Evolutionary conservation across 2,888 invertebrate species (phyloP), one percentile per base, ranked within the genome.

Genomic region (Salpingus planirostris): DNA sequence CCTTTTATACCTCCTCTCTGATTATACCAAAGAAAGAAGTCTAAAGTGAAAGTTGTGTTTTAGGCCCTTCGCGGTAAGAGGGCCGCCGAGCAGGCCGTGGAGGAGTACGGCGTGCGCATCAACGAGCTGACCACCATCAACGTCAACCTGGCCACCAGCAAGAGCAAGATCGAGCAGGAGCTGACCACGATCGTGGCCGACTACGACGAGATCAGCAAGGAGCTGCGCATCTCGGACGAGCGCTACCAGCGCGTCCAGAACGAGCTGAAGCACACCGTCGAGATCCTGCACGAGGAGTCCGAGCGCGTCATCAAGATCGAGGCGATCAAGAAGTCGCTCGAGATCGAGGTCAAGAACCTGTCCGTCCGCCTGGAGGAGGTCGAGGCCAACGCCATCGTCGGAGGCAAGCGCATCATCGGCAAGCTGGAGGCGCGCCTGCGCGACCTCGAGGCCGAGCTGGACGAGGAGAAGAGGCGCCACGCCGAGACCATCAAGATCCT

Each of bases 181-280:
- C 72, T 95, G 57, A 70, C 79, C 31, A 83, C 86, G 52, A 78
- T 97, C 54, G 88, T 93, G 50, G 80, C 89, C 52, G 97, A 98
- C 69, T 91, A 97, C 66, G 97, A 98, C 64, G 98, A 98, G 70
- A 88, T 96, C 61, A 88, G 89, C 67, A 91, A 91, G 71, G 93
- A 95, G 67, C 74, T 95, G 59, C 84, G 88, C 67, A 78, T 91
- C 54, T 80, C 81, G 60, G 95, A 95, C 64, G 95, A 95, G 69
- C 85, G 92, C 69, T 92, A 80, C 76, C 92, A 92, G 72, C 86
- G 91, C 64, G 86, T 91, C 48, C 74, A 78, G 74, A 78, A 80
- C 63, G 95, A 96, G 67, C 74, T 93, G 60, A 92, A 92, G 69
- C 90, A 91, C 70, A 89, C 90, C 56, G 84, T 92, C 34, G 93